Percentiles rank a stretch among this genome's conserved stretches.
These are phyloP conservation scores for Venturia canescens DNA, from an alignment of 1,140 invertebrate genomes.

Conservation along the genomic window DNA sequence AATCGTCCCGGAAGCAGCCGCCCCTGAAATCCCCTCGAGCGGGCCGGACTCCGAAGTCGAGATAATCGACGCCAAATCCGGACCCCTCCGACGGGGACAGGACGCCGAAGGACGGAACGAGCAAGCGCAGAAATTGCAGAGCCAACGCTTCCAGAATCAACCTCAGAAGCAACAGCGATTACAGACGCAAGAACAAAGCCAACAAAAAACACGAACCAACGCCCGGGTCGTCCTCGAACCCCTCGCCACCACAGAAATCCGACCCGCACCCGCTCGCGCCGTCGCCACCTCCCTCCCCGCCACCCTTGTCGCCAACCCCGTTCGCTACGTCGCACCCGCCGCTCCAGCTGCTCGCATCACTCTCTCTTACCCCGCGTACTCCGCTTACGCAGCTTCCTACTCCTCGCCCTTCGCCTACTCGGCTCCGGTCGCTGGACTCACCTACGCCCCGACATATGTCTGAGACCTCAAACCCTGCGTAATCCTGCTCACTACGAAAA, in stretches of 20 bases:
- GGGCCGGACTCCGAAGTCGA: slow-evolving; percentile 74
- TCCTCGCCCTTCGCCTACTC: slow-evolving; percentile 69
- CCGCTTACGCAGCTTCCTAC: slow-evolving; percentile 68
- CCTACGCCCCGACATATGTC: slow-evolving; percentile 63
- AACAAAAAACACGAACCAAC: slow-evolving; percentile 35
- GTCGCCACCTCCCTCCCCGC: slow-evolving; percentile 17
- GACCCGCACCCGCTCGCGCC: slow-evolving; percentile 43
- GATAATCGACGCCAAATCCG: slow-evolving; percentile 67
- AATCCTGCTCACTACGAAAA: slow-evolving; percentile 26
- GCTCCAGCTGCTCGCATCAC: slow-evolving; percentile 55
- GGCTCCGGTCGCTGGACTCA: slow-evolving; percentile 60
- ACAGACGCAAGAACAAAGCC: background rate
- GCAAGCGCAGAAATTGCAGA: slow-evolving; percentile 19
- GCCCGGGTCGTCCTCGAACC: background rate
- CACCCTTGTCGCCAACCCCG: background rate
- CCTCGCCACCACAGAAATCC: slow-evolving; percentile 37
- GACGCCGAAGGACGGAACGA: background rate
- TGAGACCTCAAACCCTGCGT: slow-evolving; percentile 51
- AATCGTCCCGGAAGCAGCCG: slow-evolving; percentile 51
- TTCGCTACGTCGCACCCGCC: slow-evolving; percentile 52
- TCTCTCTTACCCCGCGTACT: slow-evolving; percentile 66
- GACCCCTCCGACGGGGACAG: slow-evolving; percentile 50
- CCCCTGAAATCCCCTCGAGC: slow-evolving; percentile 61
- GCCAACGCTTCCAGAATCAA: slow-evolving; percentile 48
- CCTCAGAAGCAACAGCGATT: slow-evolving; percentile 31